These are phyloP conservation scores for Boleophthalmus pectinirostris DNA, from an alignment of 2,113 vertebrate genomes.

Conservation along the genomic window DNA sequence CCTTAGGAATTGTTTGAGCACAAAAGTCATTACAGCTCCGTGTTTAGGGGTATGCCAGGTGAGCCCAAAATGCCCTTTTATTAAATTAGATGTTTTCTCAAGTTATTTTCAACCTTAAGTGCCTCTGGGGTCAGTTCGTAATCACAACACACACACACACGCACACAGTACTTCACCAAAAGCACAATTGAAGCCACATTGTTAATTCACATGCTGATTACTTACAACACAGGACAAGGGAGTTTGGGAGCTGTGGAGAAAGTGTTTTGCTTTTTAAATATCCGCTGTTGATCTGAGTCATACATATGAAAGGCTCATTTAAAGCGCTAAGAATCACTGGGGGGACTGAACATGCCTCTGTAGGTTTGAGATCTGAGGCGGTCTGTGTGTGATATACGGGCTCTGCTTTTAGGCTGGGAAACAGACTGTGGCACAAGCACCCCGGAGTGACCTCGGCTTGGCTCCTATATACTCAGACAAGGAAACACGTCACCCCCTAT, in stretches of 20 bases:
- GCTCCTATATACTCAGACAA: constrained; percentile 62
- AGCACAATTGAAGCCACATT: constrained; percentile 49
- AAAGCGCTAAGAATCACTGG: constrained; percentile 54
- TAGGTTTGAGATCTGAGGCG: constrained; percentile 66
- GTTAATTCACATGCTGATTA: constrained; percentile 60
- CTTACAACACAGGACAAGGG: constrained; percentile 53
- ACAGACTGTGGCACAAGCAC: constrained; percentile 43
- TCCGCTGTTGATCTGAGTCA: constrained; percentile 68
- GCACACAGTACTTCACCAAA: constrained; percentile 39
- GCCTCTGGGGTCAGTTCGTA: background rate
- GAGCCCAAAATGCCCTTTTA: background rate
- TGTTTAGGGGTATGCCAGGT: background rate
- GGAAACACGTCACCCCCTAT: constrained; percentile 47
- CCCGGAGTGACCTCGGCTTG: constrained; percentile 66
- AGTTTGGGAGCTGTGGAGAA: constrained; percentile 44
- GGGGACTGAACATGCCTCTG: constrained; percentile 51
- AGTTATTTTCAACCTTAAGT: constrained; percentile 4
- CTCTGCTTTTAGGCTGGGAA: constrained; percentile 54
- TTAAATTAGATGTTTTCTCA: background rate
- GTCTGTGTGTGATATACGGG: constrained; percentile 51
- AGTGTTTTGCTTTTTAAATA: constrained; percentile 70
- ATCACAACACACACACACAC: constrained; percentile 8
- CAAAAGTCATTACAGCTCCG: background rate
- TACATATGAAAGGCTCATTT: constrained; percentile 70
- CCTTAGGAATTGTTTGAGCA: background rate